Conservation (phyloP, 53 echinoderm and acorn worm species). For the Astropecten irregularis region DNA sequence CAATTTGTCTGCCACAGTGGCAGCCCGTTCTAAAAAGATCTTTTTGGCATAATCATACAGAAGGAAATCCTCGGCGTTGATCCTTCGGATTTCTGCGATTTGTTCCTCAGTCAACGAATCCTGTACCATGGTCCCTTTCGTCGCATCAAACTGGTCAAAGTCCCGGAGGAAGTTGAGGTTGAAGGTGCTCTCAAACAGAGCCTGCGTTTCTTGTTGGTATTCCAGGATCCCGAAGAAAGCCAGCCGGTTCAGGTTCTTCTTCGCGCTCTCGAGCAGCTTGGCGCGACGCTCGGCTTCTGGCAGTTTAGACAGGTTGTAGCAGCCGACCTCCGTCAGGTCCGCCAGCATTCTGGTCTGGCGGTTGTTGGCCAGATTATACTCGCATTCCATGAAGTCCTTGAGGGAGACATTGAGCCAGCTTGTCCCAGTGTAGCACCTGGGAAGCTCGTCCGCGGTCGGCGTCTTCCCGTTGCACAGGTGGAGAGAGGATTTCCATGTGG, state of each 20-base stretch:
- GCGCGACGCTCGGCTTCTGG: slow-evolving; percentile 58
- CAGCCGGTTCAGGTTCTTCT: slow-evolving; percentile 71
- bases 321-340: slow-evolving; percentile 76
- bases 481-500: slow-evolving; percentile 79
- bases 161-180: slow-evolving; percentile 63
- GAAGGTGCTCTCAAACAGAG: slow-evolving; percentile 91
- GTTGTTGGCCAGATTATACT: slow-evolving; percentile 78
- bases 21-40: slow-evolving; percentile 77
- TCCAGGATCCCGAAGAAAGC: slow-evolving; percentile 90
- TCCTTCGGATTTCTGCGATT: slow-evolving; percentile 26
- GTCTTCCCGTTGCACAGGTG: slow-evolving; percentile 87
- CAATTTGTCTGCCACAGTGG: background rate
- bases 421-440: slow-evolving; percentile 62
- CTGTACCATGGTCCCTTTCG: slow-evolving; percentile 50
- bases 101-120: slow-evolving; percentile 42
- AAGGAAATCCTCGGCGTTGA: slow-evolving; percentile 71
- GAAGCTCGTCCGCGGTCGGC: slow-evolving; percentile 69
- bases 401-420: slow-evolving; percentile 78
- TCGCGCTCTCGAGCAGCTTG: slow-evolving; percentile 80
- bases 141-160: slow-evolving; percentile 75
- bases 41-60: slow-evolving; percentile 83
- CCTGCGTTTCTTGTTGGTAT: slow-evolving; percentile 80
- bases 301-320: slow-evolving; percentile 79
- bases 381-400: slow-evolving; percentile 80
- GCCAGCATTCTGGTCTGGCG: slow-evolving; percentile 95